Conservation (phyloP, 2,113 vertebrate genomes). For the Atherinomorus stipes region DNA sequence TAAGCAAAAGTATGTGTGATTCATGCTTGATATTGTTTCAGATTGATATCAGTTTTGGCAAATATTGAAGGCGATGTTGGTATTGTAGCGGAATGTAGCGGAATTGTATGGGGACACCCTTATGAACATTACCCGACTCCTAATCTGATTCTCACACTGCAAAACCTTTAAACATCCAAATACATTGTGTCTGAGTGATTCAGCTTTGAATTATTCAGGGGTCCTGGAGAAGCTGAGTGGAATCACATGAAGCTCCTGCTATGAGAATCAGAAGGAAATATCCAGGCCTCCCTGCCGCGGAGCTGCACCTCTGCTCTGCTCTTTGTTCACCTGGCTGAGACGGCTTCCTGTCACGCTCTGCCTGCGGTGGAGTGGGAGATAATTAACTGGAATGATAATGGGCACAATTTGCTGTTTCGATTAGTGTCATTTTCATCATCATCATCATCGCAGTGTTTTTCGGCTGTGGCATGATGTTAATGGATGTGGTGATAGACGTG, state of each 20-base stretch:
- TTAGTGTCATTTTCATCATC: conserved; percentile 74
- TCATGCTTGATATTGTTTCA: too few relatives aligned
- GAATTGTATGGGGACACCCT: too few relatives aligned
- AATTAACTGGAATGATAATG: conserved; percentile 76
- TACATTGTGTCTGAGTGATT: conserved; percentile 2
- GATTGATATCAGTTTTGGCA: too few relatives aligned
- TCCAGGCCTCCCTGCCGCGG: conserved; percentile 24
- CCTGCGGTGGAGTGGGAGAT: conserved; percentile 42
- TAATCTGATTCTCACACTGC: conserved; percentile 6
- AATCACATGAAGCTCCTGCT: conserved; percentile 21
- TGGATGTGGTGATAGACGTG: conserved; percentile 42
- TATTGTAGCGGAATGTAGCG: too few relatives aligned
- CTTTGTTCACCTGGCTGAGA: conserved; percentile 44
- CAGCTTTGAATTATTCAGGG: conserved; percentile 5
- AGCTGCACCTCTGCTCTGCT: conserved; percentile 29
- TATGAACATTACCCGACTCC: not conserved
- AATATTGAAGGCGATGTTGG: too few relatives aligned
- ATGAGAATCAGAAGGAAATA: conserved; percentile 55
- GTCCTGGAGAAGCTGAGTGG: conserved; percentile 5
- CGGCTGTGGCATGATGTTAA: conserved; percentile 69
- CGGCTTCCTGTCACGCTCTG: conserved; percentile 47
- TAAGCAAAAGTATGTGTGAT: too few relatives aligned
- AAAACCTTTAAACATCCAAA: conserved; percentile 21
- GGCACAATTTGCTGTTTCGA: conserved; percentile 61
- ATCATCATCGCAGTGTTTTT: conserved; percentile 74